Base-by-base conservation (phyloP, 2,113 vertebrate species). In the Protobothrops mucrosquamatus region DNA sequence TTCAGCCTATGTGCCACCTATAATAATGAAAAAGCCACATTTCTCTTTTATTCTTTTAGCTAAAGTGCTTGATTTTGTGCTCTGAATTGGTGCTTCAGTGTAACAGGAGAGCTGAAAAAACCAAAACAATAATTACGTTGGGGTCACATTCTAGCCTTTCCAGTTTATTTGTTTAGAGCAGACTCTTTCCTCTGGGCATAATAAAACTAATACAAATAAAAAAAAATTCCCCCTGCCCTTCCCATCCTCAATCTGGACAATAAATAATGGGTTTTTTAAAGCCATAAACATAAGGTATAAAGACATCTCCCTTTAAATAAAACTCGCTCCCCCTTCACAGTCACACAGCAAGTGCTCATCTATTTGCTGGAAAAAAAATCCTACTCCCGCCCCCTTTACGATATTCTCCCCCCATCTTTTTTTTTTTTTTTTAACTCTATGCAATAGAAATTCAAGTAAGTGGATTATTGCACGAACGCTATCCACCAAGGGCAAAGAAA, bases 341-440 rank as follows among this genome's bases (percentile, higher is more conserved):
- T 95, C 94, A 94, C 88, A 26, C 55, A 93, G 93, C 57, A 85
- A 94, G 92, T 89, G 91, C 92, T 89, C 95, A 94, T 96, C 93
- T 92, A 97, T 98, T 98, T 95, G 97, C 97, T 93, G 88, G 81
- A 95, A 48, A 87, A 54, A 54, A 93, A 54, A 34, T 6, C 29
- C 94, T 95, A 88, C 94, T 94, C 96, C 96, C 96, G 95, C 96
- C 95, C 94, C 94, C 26, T 89, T 94, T 54, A 48, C 95, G 81
- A 69, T 81, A 81, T 94, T 94, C 92, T 85, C 92, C n/a, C 43
- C 61, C 91, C 64, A 89, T 89, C 86, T 29, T 1, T 91, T 61
- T 88, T 91, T 52, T 34, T 64, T 89, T 56, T 92, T 90, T 92
- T 54, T 9, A 51, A 90, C 95, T 95, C 95, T n/a, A 92, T 22